These are phyloP conservation scores for Aurelia sp. DNA, from an alignment of 30 jellyfish, hydroid and myxozoan genomes.

Conservation along the genomic window DNA sequence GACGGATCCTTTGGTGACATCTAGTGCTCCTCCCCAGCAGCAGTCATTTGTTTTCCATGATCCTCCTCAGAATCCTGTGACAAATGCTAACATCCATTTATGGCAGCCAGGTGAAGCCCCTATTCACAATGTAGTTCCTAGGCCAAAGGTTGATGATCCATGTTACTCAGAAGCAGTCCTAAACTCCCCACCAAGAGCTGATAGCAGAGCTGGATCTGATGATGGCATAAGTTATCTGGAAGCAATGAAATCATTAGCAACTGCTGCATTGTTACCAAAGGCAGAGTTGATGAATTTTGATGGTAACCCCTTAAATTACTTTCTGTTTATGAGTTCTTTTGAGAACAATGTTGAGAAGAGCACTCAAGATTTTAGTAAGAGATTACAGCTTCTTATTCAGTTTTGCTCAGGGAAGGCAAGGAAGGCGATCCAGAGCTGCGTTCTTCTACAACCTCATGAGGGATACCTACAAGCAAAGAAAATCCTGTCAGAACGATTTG, in stretches of 20 bases:
- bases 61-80: too few species aligned
- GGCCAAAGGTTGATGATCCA: too few species aligned
- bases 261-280: neutral
- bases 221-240: neutral
- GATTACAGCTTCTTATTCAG: constrained; percentile 31
- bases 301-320: too few species aligned
- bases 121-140: neutral
- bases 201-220: neutral
- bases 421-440: constrained; percentile 31
- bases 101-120: neutral
- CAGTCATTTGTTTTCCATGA: too few species aligned
- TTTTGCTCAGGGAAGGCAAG: constrained; percentile 5
- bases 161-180: too few species aligned
- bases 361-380: constrained; percentile 31
- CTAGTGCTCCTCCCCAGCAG: too few species aligned
- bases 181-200: too few species aligned
- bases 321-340: too few species aligned
- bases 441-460: neutral
- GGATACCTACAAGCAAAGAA: constrained; percentile 4
- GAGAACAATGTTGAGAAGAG: constrained; percentile 7
- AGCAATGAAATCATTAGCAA: neutral
- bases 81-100: too few species aligned
- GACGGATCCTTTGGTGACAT: too few species aligned
- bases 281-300: too few species aligned
- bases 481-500: constrained; percentile 27